These are phyloP conservation scores for Liasis olivaceus DNA, from an alignment of 2,797 vertebrate species.

Conservation along the genomic window DNA sequence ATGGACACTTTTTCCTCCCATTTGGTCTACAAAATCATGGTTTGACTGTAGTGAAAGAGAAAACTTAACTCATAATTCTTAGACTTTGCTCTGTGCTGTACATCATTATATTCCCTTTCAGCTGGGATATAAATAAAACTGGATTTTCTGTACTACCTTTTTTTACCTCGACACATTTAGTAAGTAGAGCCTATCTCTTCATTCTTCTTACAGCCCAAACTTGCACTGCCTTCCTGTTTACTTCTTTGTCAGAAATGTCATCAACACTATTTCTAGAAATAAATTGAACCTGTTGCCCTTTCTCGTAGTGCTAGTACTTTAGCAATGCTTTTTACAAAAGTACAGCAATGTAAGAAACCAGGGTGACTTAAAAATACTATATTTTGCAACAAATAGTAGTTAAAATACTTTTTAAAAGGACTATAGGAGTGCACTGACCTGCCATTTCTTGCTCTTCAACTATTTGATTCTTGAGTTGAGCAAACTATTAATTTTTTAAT, in stretches of 20 bases:
- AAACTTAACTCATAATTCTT: neutral
- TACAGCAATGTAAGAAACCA: neutral
- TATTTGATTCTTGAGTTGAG: neutral
- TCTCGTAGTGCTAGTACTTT: conserved; percentile 7
- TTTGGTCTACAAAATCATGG: neutral
- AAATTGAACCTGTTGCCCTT: conserved; percentile 40
- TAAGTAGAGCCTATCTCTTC: conserved; percentile 68
- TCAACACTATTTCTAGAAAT: conserved; percentile 52
- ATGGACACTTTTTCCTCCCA: neutral
- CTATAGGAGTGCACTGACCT: neutral
- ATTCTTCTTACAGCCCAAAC: conserved; percentile 50
- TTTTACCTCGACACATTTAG: conserved; percentile 65
- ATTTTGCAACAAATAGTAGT: conserved; percentile 25
- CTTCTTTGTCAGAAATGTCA: conserved; percentile 41
- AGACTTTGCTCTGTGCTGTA: conserved; percentile 48
- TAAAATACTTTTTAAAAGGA: neutral
- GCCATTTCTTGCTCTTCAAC: neutral
- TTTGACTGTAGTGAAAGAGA: neutral
- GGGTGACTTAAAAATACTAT: neutral
- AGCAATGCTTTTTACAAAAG: neutral
- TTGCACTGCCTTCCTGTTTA: conserved; percentile 71
- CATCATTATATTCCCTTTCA: conserved; percentile 61
- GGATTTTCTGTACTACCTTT: conserved; percentile 61
- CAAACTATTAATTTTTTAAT: neutral
- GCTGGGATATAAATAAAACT: conserved; percentile 71